Evolutionary conservation across 2,888 invertebrate species (phyloP).

Genomic region (Hydraecia micacea): DNA sequence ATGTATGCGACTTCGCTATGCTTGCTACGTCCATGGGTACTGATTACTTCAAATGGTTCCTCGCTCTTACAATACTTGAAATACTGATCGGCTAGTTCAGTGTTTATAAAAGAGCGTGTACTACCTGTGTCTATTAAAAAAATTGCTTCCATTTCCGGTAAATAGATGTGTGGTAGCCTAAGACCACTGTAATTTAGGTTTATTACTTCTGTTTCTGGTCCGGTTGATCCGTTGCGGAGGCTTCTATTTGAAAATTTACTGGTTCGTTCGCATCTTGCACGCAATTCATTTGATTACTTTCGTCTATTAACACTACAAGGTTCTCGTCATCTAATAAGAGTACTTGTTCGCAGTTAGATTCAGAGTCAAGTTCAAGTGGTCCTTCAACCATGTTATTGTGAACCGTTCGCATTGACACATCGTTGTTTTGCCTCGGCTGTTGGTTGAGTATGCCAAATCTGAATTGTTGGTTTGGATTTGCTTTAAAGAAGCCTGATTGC

Average conservation of each 20-base stretch:
- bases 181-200: background rate
- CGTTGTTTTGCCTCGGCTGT: too few relatives aligned
- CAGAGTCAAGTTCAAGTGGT: too few relatives aligned
- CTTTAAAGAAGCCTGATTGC: too few relatives aligned
- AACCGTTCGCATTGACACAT: too few relatives aligned
- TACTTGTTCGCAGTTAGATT: too few relatives aligned
- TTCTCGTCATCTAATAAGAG: too few relatives aligned
- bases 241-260: background rate
- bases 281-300: too few relatives aligned
- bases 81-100: slow-evolving; percentile 28
- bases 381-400: too few relatives aligned
- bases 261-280: background rate
- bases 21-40: slow-evolving; percentile 40
- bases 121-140: slow-evolving; percentile 60
- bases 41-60: slow-evolving; percentile 45
- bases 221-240: background rate
- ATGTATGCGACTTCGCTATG: slow-evolving; percentile 47
- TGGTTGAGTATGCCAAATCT: too few relatives aligned
- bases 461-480: too few relatives aligned
- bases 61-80: slow-evolving; percentile 21
- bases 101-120: slow-evolving; percentile 48
- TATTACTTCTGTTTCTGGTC: background rate
- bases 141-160: slow-evolving; percentile 45
- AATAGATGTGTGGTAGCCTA: slow-evolving; percentile 45
- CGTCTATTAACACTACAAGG: too few relatives aligned